These are phyloP conservation scores for Enteromius viviparus DNA, from an alignment of 2,797 vertebrate genomes.

Conservation along the genomic window DNA sequence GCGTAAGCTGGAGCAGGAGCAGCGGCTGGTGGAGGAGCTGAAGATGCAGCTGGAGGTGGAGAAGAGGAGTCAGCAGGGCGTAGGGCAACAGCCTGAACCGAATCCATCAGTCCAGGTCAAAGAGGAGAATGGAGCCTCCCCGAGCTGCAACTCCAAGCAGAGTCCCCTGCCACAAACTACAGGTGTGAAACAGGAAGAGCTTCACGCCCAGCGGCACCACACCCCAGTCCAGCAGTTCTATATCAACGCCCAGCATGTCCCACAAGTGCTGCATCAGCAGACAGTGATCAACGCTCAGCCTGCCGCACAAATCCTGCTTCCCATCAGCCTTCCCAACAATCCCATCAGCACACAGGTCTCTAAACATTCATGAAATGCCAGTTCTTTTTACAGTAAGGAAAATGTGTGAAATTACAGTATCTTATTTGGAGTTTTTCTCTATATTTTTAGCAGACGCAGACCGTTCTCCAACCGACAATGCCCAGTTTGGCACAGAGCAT, in stretches of 20 bases:
- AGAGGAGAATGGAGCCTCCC: constrained; percentile 74
- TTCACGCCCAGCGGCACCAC: constrained; percentile 56
- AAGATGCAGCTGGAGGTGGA: constrained; percentile 96
- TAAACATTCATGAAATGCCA: background rate
- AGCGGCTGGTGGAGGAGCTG: constrained; percentile 92
- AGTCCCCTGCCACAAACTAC: constrained; percentile 65
- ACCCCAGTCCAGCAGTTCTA: constrained; percentile 62
- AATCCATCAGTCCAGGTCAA: constrained; percentile 74
- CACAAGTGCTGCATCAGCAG: constrained; percentile 72
- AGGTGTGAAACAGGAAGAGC: constrained; percentile 82
- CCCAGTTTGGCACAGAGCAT: constrained; percentile 72
- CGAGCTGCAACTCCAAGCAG: constrained; percentile 62
- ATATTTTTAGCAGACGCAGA: constrained; percentile 64
- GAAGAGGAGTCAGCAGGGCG: constrained; percentile 83
- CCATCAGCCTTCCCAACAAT: constrained; percentile 80
- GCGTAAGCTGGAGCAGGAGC: constrained; percentile 93
- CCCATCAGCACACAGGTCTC: constrained; percentile 78
- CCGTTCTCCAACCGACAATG: constrained; percentile 73
- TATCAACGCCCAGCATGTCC: constrained; percentile 73
- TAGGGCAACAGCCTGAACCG: constrained; percentile 60
- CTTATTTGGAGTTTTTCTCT: background rate
- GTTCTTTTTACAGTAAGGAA: background rate
- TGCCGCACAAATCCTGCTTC: constrained; percentile 82
- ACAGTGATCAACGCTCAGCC: constrained; percentile 77
- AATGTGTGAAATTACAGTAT: background rate